Percentiles rank a stretch among this genome's conserved stretches.
These are phyloP conservation scores for Meriones unguiculatus DNA, from an alignment of 2,113 vertebrate species.

Conservation along the genomic window DNA sequence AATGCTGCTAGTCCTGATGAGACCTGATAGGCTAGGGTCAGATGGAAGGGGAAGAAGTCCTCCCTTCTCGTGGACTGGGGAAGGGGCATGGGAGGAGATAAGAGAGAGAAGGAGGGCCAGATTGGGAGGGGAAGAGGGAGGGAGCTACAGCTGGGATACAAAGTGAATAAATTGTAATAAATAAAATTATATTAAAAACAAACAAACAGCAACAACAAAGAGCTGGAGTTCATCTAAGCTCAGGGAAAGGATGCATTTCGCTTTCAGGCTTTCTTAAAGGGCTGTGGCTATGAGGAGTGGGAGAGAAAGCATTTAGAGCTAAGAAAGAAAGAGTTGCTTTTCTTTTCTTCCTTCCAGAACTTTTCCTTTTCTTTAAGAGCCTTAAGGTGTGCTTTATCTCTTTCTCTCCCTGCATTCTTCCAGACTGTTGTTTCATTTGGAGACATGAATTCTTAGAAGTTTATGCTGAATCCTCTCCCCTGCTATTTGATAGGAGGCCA, in stretches of 20 bases:
- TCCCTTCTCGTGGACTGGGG: no score
- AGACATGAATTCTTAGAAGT: not conserved
- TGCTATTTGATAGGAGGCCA: conserved; percentile 28
- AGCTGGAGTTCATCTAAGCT: rapidly evolving
- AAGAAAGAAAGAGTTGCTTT: not conserved
- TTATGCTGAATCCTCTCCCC: not conserved
- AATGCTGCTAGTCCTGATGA: no score
- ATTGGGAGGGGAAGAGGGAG: no score
- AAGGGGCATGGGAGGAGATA: no score
- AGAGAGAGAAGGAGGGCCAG: no score
- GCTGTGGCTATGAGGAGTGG: rapidly evolving
- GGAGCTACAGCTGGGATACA: no score
- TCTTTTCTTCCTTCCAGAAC: not conserved
- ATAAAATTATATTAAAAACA: no score
- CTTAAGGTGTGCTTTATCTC: not conserved
- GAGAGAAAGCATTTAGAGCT: not conserved
- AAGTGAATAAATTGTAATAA: no score
- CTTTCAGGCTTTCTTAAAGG: not conserved
- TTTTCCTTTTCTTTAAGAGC: not conserved
- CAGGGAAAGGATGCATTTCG: not conserved
- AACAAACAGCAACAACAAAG: no score
- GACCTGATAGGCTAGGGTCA: no score
- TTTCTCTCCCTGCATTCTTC: not conserved
- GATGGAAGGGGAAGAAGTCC: no score
- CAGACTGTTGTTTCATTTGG: conserved; percentile 22